A percentile compares a stretch with the other conserved stretches of the same genome.
These are phyloP conservation scores for Lerista edwardsae DNA, from an alignment of 2,797 vertebrate genomes.

Conservation along the genomic window DNA sequence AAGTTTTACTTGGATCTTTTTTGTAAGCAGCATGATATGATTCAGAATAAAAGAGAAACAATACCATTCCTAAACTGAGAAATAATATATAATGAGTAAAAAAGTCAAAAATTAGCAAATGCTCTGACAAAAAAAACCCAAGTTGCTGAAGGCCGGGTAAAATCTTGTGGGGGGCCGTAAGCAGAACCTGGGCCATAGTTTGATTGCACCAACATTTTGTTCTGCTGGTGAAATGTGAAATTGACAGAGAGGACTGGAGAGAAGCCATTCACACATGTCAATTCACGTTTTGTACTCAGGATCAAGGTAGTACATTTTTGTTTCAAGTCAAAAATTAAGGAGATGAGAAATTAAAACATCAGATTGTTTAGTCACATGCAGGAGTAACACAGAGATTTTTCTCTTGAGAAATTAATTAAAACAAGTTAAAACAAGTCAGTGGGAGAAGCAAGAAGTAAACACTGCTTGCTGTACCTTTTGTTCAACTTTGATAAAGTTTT, in stretches of 20 bases:
- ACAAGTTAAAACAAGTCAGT: not conserved
- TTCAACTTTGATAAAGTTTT: too few relatives aligned
- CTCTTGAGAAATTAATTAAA: not conserved
- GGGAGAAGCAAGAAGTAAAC: slow-evolving; percentile 56
- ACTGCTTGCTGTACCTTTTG: slow-evolving; percentile 41
- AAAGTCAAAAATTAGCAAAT: too few relatives aligned
- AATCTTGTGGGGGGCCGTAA: not conserved
- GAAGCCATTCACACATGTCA: not conserved
- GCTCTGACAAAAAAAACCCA: too few relatives aligned
- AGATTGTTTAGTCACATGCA: not conserved
- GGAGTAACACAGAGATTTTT: not conserved
- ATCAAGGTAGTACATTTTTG: not conserved
- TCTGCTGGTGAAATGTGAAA: not conserved
- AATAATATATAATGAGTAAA: too few relatives aligned
- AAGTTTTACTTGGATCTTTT: too few relatives aligned
- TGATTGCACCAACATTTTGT: not conserved
- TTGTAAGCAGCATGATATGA: too few relatives aligned
- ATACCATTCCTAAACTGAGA: too few relatives aligned
- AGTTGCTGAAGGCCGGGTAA: too few relatives aligned
- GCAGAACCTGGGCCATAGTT: not conserved
- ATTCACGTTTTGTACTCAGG: not conserved
- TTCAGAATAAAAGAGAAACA: too few relatives aligned
- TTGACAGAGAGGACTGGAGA: too few relatives aligned
- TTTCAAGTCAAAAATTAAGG: not conserved
- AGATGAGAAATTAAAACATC: not conserved